phyloP scores from a whole-genome alignment of 2,888 invertebrate genomes.

The Drosophila kokeensis region DNA sequence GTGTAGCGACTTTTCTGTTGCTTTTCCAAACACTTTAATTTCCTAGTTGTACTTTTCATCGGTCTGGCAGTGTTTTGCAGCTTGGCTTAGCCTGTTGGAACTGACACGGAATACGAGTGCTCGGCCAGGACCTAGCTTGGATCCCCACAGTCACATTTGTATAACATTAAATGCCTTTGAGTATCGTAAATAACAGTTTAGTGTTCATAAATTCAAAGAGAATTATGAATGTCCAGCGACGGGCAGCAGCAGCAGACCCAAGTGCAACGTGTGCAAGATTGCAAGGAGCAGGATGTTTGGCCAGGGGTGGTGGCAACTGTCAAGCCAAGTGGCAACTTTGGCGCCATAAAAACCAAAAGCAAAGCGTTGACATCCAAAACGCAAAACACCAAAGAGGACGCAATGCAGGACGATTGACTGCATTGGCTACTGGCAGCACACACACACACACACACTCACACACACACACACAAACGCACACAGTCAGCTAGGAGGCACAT shows the following conservation, averaged over 20 bases:
- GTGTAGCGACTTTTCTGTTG: neutral
- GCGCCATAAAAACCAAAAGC: conserved; percentile 63
- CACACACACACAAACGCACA: conserved; percentile 5
- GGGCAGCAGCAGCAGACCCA: conserved; percentile 16
- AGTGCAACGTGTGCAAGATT: conserved; percentile 53
- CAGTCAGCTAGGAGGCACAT: conserved; percentile 50
- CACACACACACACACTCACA: conserved; percentile 9
- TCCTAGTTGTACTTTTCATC: conserved; percentile 48
- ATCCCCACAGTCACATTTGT: conserved; percentile 74
- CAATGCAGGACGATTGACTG: conserved; percentile 61
- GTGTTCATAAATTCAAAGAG: conserved; percentile 83
- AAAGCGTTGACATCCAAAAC: conserved; percentile 66
- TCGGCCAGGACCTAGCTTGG: conserved; percentile 12
- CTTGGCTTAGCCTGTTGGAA: conserved; percentile 9
- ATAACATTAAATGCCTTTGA: conserved; percentile 79
- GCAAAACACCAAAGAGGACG: conserved; percentile 67
- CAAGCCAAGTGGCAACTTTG: conserved; percentile 57
- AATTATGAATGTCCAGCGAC: conserved; percentile 80
- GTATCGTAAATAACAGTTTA: conserved; percentile 83
- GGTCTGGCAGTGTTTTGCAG: conserved; percentile 26
- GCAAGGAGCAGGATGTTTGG: neutral
- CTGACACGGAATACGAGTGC: conserved; percentile 13
- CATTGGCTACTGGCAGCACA: conserved; percentile 47
- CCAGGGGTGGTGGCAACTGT: conserved; percentile 9
- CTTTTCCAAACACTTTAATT: conserved; percentile 40